Percentiles rank a stretch among this genome's conserved stretches.
phyloP scores from a whole-genome alignment of 2,113 vertebrate genomes.

The Mustelus asterias region DNA sequence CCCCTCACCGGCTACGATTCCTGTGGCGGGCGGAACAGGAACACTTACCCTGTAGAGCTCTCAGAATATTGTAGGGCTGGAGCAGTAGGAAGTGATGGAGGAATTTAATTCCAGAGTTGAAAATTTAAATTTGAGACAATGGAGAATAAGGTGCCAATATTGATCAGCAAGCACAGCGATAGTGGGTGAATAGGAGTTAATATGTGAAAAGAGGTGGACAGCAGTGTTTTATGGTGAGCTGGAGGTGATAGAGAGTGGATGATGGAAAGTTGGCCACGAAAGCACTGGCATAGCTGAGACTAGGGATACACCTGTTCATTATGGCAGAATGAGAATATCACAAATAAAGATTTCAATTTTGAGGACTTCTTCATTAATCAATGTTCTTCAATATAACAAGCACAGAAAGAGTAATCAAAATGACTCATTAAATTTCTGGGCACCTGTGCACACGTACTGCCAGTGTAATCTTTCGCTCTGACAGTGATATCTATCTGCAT shows the following conservation, averaged over 20 bases:
- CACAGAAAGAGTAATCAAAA: neutral
- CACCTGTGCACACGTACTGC: neutral
- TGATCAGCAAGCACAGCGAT: neutral
- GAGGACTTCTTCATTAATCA: neutral
- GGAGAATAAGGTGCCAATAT: neutral
- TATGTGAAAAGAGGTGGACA: neutral
- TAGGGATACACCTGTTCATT: neutral
- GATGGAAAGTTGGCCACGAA: neutral
- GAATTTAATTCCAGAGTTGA: neutral
- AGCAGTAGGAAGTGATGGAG: neutral
- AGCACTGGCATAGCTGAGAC: neutral
- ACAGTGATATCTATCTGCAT: neutral
- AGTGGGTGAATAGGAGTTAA: neutral
- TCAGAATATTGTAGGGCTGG: neutral
- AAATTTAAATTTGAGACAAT: neutral
- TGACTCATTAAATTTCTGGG: neutral
- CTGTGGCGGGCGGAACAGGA: too few relatives aligned
- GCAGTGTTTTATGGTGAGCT: neutral
- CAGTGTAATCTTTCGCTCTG: neutral
- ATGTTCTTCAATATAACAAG: neutral
- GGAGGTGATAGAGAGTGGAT: neutral
- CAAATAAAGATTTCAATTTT: neutral
- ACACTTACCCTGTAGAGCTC: neutral
- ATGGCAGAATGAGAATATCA: neutral
- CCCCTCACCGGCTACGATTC: too few relatives aligned